Evolutionary conservation across 2,888 invertebrate species (phyloP).

Genomic region (Spilosoma lubricipeda): DNA sequence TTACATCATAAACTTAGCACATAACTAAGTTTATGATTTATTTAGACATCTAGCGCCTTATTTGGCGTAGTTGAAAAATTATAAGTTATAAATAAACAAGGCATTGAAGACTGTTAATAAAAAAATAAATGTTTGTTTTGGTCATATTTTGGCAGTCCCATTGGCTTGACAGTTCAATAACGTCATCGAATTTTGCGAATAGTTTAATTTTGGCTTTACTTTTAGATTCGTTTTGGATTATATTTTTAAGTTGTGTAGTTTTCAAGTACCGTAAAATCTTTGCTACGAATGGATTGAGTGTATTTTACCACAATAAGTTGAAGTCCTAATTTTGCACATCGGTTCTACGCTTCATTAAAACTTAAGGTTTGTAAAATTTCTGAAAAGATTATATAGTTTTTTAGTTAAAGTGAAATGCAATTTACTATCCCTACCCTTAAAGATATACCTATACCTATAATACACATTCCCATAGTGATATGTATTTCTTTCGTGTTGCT

Average conservation of each 20-base stretch:
- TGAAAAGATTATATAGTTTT: background rate
- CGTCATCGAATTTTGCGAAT: constrained; percentile 22
- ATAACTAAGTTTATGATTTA: background rate
- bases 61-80: background rate
- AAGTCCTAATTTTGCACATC: background rate
- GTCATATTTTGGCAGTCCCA: constrained; percentile 5
- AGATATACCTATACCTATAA: no score
- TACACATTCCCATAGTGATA: no score
- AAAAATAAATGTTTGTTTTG: constrained; percentile 19
- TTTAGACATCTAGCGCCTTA: background rate
- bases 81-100: background rate
- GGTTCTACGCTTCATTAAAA: background rate
- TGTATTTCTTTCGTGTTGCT: background rate
- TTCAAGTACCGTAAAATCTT: background rate
- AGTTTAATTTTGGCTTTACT: constrained; percentile 27
- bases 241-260: constrained; percentile 20
- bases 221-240: constrained; percentile 18
- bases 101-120: constrained; percentile 9
- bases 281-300: background rate
- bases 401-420: background rate
- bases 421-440: no score
- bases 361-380: background rate
- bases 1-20: background rate
- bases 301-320: background rate
- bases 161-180: constrained; percentile 30